Conservation (phyloP, 2,888 invertebrate genomes). For the Tenthredo scrophulariae region DNA sequence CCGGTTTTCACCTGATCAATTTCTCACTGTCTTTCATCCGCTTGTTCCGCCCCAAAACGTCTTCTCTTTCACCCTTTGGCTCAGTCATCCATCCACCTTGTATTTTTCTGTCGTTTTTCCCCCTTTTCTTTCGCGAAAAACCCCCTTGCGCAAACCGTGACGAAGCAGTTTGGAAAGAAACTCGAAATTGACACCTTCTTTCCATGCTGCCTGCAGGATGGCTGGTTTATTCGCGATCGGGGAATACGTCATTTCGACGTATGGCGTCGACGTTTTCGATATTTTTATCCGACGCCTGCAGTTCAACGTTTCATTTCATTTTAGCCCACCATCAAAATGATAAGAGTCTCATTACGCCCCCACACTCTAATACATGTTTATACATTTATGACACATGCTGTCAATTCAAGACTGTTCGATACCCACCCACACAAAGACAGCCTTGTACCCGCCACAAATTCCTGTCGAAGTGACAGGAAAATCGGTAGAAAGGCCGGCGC, state of each 20-base stretch:
- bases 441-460: not conserved
- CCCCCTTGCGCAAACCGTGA: slow-evolving; percentile 25
- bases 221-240: not conserved
- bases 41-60: slow-evolving; percentile 45
- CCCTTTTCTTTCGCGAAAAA: not conserved
- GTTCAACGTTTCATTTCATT: slow-evolving; percentile 38
- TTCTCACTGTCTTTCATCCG: slow-evolving; percentile 41
- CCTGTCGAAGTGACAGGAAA: not conserved
- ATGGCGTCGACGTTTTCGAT: not conserved
- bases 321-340: slow-evolving; percentile 22
- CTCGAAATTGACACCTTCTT: slow-evolving; percentile 46
- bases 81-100: slow-evolving; percentile 41
- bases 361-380: not conserved
- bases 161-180: slow-evolving; percentile 50
- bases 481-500: slow-evolving; percentile 14
- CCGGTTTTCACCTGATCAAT: slow-evolving; percentile 44
- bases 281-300: slow-evolving; percentile 20
- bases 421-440: not conserved
- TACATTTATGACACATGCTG: not conserved
- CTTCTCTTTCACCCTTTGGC: slow-evolving; percentile 39
- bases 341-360: slow-evolving; percentile 24
- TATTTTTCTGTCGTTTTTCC: slow-evolving; percentile 36
- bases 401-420: not conserved
- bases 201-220: not conserved
- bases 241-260: slow-evolving; percentile 20